Percentiles rank a stretch among this genome's conserved stretches.
These are phyloP conservation scores for Antedon mediterranea DNA, from an alignment of 53 echinoderm and acorn worm genomes.

Conservation along the genomic window DNA sequence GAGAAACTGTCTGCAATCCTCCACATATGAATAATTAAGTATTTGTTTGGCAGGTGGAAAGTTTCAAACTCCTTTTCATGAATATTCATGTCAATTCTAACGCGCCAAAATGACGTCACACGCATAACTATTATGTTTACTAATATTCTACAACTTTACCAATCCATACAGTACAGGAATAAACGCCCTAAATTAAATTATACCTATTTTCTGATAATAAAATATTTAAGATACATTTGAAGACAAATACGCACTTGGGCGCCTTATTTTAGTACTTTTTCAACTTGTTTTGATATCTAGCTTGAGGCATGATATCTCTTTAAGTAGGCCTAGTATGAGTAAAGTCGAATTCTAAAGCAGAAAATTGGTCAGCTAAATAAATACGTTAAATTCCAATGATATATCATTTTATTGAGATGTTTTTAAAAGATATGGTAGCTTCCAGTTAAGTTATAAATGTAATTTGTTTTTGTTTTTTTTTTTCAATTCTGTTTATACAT, in stretches of 20 bases:
- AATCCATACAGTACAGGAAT: not conserved
- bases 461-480: no score
- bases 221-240: no score
- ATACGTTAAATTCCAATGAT: not conserved
- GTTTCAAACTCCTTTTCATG: not conserved
- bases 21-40: not conserved
- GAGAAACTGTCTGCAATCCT: not conserved
- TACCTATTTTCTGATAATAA: no score
- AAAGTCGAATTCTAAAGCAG: not conserved
- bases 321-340: not conserved
- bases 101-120: no score
- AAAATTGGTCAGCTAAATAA: not conserved
- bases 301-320: not conserved
- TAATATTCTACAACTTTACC: no score
- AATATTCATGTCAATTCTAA: not conserved
- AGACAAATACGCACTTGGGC: no score
- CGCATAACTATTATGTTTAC: no score
- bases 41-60: not conserved
- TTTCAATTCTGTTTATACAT: no score
- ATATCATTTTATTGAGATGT: not conserved
- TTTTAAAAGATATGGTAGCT: not conserved
- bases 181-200: no score
- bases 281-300: not conserved
- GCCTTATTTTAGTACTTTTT: not conserved
- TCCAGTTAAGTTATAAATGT: no score